Percentiles rank a stretch among this genome's conserved stretches.
Conservation (phyloP, 2,888 invertebrate species). For the Lasiommata megera region DNA sequence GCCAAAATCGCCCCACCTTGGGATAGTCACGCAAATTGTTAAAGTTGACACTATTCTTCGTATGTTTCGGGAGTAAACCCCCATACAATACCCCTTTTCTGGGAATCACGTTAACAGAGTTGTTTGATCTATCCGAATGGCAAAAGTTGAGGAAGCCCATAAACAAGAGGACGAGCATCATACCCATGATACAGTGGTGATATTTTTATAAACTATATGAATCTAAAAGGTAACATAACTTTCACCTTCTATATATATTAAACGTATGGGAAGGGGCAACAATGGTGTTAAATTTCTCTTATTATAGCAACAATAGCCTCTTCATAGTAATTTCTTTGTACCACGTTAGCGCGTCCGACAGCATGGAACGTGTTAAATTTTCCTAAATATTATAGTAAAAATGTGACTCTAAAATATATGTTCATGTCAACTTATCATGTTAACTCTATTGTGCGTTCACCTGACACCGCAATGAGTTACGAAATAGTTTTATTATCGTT, state of each 20-base stretch:
- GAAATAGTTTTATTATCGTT: slow-evolving; percentile 8
- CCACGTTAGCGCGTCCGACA: slow-evolving; percentile 41
- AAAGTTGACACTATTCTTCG: slow-evolving; percentile 31
- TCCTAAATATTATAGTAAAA: slow-evolving; percentile 21
- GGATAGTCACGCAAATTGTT: slow-evolving; percentile 36
- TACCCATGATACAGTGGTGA: slow-evolving; percentile 30
- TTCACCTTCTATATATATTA: slow-evolving; percentile 49
- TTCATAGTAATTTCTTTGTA: slow-evolving; percentile 48
- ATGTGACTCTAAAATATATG: slow-evolving; percentile 16
- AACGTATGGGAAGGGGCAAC: slow-evolving; percentile 47
- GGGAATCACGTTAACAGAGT: slow-evolving; percentile 22
- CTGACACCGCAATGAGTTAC: not conserved
- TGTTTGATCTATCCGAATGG: slow-evolving; percentile 37
- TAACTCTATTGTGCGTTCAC: not conserved
- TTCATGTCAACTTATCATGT: not conserved
- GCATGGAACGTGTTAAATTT: slow-evolving; percentile 39
- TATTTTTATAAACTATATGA: slow-evolving; percentile 2
- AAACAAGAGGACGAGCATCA: slow-evolving; percentile 27
- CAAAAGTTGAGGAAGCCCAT: slow-evolving; percentile 39
- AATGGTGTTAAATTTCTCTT: slow-evolving; percentile 50
- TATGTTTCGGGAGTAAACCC: slow-evolving; percentile 40
- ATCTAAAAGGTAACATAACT: slow-evolving; percentile 38
- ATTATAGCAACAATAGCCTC: slow-evolving; percentile 53
- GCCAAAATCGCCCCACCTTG: slow-evolving; percentile 55
- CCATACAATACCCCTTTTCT: slow-evolving; percentile 37